These are phyloP conservation scores for Rafetus swinhoei DNA, from an alignment of 2,113 vertebrate genomes.

Conservation along the genomic window DNA sequence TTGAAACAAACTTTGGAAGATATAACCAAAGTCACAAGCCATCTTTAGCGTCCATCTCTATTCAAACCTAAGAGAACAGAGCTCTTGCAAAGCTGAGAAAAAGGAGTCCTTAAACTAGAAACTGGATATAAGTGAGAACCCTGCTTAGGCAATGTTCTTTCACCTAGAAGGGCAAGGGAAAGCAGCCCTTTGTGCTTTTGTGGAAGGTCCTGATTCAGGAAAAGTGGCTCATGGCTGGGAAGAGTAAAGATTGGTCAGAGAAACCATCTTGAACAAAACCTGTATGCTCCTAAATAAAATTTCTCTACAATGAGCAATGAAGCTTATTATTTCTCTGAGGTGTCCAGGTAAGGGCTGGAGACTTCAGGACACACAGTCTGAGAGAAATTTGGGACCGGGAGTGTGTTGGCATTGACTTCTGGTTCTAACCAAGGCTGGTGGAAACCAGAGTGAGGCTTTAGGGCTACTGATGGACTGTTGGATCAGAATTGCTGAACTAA, in stretches of 20 bases:
- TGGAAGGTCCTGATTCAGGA: background rate
- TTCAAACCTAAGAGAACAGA: background rate
- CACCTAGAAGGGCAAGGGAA: background rate
- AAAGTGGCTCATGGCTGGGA: background rate
- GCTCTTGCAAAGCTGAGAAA: background rate
- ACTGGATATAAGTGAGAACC: background rate
- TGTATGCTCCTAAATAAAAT: background rate
- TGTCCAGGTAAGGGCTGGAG: background rate
- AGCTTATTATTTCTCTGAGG: background rate
- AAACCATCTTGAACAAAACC: background rate
- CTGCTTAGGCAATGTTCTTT: background rate
- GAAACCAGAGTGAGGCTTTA: background rate
- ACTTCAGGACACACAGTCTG: background rate
- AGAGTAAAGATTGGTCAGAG: background rate
- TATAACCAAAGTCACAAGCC: background rate
- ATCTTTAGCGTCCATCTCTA: background rate
- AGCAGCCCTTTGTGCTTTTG: background rate
- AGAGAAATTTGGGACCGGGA: background rate
- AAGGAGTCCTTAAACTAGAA: background rate
- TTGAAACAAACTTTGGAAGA: background rate
- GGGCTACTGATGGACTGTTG: background rate
- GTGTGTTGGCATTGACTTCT: background rate
- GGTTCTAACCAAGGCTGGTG: background rate
- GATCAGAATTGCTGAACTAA: background rate
- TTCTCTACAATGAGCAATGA: background rate